phyloP scores from a whole-genome alignment of 2,888 invertebrate genomes.

The Dicranocentrus wangi region DNA sequence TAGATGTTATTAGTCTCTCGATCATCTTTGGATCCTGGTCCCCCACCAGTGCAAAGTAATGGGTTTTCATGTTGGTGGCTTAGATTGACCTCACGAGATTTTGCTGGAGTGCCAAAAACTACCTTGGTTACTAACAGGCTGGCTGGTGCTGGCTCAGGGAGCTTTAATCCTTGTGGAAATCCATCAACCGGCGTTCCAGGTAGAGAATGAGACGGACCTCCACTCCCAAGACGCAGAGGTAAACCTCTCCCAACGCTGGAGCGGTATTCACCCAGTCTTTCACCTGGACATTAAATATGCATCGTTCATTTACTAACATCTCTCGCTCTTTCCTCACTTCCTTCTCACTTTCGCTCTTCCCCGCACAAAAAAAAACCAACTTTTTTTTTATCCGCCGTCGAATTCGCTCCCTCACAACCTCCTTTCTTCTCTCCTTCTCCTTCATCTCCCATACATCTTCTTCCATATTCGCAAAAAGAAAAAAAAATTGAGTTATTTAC shows the following conservation, averaged over 20 bases:
- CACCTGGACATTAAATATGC: slow-evolving; percentile 72
- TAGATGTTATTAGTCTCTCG: slow-evolving; percentile 73
- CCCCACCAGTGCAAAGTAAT: slow-evolving; percentile 71
- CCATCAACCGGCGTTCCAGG: slow-evolving; percentile 73
- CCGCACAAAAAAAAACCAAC: slow-evolving; percentile 46
- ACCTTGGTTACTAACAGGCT: slow-evolving; percentile 73
- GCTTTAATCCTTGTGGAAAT: slow-evolving; percentile 73
- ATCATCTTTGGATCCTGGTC: slow-evolving; percentile 71
- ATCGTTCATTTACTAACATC: slow-evolving; percentile 60
- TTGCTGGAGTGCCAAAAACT: slow-evolving; percentile 73
- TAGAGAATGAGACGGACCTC: slow-evolving; percentile 72
- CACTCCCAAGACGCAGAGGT: slow-evolving; percentile 71
- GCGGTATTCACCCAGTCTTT: slow-evolving; percentile 73
- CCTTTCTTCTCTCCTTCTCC: slow-evolving; percentile 12
- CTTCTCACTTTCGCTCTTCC: slow-evolving; percentile 19
- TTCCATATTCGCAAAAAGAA: slow-evolving; percentile 1
- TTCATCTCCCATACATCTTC: no score
- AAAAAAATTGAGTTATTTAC: slow-evolving; percentile 68
- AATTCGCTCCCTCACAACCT: slow-evolving; percentile 51
- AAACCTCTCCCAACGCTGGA: slow-evolving; percentile 73
- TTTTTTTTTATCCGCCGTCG: slow-evolving; percentile 59
- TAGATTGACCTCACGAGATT: slow-evolving; percentile 72
- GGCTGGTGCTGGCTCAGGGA: slow-evolving; percentile 73
- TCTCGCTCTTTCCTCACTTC: slow-evolving; percentile 11
- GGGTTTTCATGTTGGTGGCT: slow-evolving; percentile 73